Base-by-base conservation (phyloP, 2,113 vertebrate genomes). In the Hyperopisus bebe region DNA sequence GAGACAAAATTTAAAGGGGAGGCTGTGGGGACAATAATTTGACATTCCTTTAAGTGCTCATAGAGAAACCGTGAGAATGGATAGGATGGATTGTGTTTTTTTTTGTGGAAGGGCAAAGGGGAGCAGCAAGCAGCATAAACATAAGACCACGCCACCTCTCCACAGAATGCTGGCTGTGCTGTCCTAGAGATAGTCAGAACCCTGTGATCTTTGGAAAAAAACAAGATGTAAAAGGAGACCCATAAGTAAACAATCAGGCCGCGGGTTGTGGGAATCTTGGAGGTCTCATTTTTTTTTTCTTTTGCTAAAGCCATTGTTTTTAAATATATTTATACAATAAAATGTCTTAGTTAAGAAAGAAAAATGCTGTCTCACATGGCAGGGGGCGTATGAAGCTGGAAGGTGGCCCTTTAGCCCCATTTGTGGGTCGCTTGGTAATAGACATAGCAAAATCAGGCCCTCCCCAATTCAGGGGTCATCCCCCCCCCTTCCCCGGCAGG, bases 1-100 rank as follows among this genome's bases (percentile, higher is more conserved):
- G 87, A 90, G 92, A 89, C 91, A 86, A 90, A 88, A 89, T 90
- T 90, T 48, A 80, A 82, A 88, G 24, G 90, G 24, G 44, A 87
- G 88, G 50, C 19, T 88, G 86, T 48, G 31, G 50, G 62, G 27
- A 19, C 42, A 84, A 62, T 85, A 83, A 85, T 31, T 44, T 4
- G 17, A 58, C 21, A 47, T 39, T 80, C 48, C 51, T 44, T 42
- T 55, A 58, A 62, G n/a, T 19, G 53, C 51, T 84, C 53, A 47
- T 50, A 15, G 44, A 50, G 77, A 48, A 47, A 24, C 6, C 3
- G 42, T 21, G 39, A 39, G 51, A 84, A n/a, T 42, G 39, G 47
- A 44, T 62, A 35, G n/a, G 39, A 3, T 53, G 47, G 77, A 5
- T 90, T 86, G 4, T 83, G 77, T 89, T 44, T 55, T 89, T 89